Conservation (phyloP, 2,888 invertebrate species). For the Cremastinae sp. region DNA sequence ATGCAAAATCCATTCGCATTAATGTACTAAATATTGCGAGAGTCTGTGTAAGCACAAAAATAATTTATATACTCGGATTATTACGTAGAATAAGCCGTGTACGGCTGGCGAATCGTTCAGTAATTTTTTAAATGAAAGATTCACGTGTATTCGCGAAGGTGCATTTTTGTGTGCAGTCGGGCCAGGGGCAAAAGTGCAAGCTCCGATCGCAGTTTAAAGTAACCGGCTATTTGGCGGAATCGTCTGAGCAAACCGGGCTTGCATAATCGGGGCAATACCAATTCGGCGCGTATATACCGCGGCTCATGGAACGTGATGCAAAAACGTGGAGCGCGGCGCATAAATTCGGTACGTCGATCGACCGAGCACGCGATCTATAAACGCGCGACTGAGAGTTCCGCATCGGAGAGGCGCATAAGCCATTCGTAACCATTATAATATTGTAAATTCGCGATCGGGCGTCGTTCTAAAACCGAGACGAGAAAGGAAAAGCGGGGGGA, state of each 20-base stretch:
- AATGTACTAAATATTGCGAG: neutral
- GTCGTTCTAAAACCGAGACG: conserved; percentile 16
- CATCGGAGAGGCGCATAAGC: conserved; percentile 25
- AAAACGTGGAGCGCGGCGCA: conserved; percentile 15
- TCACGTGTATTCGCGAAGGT: neutral
- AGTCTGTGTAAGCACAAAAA: neutral
- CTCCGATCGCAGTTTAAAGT: conserved; percentile 45
- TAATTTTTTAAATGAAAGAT: too few species aligned
- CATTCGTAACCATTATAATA: conserved; percentile 41
- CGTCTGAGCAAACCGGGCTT: conserved; percentile 55
- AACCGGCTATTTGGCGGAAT: conserved; percentile 57
- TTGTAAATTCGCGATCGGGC: conserved; percentile 59
- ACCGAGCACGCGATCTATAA: conserved; percentile 24
- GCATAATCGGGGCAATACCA: conserved; percentile 53
- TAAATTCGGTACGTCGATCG: conserved; percentile 24
- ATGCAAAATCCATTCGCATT: conserved; percentile 7
- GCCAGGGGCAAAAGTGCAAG: neutral
- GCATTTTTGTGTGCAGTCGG: neutral
- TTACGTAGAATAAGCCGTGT: neutral
- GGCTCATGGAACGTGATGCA: conserved; percentile 28
- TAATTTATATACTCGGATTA: neutral
- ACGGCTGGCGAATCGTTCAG: too few species aligned
- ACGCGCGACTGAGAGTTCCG: too few species aligned
- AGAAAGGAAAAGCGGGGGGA: neutral
- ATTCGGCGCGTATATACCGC: conserved; percentile 44